Percentiles rank a stretch among this genome's conserved stretches.
Conservation (phyloP, 2,797 vertebrate genomes). For the Emys orbicularis region DNA sequence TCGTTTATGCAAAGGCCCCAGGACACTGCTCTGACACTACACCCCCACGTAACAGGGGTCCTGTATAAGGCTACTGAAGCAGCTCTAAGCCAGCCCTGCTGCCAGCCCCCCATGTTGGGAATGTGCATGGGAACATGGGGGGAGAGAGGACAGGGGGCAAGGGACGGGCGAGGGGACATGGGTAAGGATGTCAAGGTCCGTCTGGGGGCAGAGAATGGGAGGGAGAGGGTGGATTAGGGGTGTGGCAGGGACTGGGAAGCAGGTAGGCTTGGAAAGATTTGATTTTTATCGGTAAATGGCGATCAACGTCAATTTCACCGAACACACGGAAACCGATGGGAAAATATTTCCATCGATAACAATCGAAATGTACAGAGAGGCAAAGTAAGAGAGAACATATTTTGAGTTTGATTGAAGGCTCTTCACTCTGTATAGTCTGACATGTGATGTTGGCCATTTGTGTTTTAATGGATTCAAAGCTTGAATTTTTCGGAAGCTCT, state of each 20-base stretch:
- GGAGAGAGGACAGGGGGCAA: neutral
- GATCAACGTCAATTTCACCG: neutral
- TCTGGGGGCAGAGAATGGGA: neutral
- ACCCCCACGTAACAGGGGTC: neutral
- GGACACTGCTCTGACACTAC: neutral
- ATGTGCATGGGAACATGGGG: too few species aligned
- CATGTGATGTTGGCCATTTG: neutral
- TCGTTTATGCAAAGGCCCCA: neutral
- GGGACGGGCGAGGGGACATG: neutral
- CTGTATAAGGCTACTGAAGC: neutral
- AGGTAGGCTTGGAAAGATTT: neutral
- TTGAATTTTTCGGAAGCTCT: neutral
- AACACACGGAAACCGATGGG: neutral
- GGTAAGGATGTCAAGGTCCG: neutral
- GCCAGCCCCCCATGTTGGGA: neutral
- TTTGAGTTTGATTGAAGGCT: neutral
- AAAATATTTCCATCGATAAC: neutral
- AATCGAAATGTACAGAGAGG: neutral
- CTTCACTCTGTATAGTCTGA: neutral
- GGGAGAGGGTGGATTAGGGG: too few species aligned
- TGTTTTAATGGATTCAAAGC: neutral
- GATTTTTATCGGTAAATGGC: neutral
- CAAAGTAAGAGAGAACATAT: neutral
- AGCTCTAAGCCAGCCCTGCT: neutral
- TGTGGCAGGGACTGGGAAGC: neutral